Conservation (phyloP, 2,888 invertebrate species). For the Spodoptera exigua region DNA sequence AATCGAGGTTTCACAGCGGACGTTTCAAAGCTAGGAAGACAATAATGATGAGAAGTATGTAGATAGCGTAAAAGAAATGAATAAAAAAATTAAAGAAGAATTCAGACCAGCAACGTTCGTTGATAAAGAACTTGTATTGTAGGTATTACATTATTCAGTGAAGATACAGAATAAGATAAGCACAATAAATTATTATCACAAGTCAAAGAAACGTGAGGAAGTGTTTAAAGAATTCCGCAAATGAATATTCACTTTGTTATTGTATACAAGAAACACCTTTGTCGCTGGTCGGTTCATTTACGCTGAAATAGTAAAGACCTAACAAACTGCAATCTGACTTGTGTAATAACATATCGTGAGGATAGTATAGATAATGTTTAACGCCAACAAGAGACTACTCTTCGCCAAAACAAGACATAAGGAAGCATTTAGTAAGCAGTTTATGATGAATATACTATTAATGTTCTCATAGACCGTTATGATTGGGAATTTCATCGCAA, state of each 20-base stretch:
- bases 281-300: no score
- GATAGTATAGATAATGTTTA: background rate
- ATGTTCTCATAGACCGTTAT: background rate
- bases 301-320: no score
- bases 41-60: background rate
- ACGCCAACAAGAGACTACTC: background rate
- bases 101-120: background rate
- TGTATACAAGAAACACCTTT: background rate
- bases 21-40: background rate
- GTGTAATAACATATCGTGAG: background rate
- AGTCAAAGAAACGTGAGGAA: conserved; percentile 13
- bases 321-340: no score
- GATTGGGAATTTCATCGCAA: background rate
- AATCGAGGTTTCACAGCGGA: conserved; percentile 4
- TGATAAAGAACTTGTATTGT: conserved; percentile 5
- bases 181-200: conserved; percentile 3
- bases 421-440: background rate
- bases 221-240: background rate
- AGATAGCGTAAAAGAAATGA: background rate
- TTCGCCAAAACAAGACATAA: conserved; percentile 1
- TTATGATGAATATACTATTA: background rate
- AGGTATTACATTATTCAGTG: conserved; percentile 9
- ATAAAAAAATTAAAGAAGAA: background rate
- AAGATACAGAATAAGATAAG: conserved; percentile 25
- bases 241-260: background rate